These are phyloP conservation scores for Spondyliosoma cantharus DNA, from an alignment of 2,797 vertebrate species.

Conservation along the genomic window DNA sequence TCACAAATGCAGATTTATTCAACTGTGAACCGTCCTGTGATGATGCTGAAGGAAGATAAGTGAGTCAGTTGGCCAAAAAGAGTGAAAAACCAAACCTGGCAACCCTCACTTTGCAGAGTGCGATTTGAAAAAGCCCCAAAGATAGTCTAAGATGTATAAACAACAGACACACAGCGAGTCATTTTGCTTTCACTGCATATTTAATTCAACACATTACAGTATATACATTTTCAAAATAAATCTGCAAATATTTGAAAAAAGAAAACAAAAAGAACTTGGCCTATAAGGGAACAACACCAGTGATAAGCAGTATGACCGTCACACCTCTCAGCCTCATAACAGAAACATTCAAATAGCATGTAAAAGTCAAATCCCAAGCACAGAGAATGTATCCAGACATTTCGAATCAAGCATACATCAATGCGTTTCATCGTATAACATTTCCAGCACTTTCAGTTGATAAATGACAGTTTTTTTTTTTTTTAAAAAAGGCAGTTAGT, in stretches of 20 bases:
- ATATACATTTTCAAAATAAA: slow-evolving; percentile 71
- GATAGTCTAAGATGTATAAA: neutral
- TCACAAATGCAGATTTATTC: neutral
- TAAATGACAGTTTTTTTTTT: slow-evolving; percentile 2
- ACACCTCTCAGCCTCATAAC: slow-evolving; percentile 51
- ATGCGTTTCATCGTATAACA: slow-evolving; percentile 46
- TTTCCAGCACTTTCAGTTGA: slow-evolving; percentile 39
- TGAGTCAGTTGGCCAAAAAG: neutral
- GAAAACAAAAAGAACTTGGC: slow-evolving; percentile 1
- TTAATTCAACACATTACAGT: slow-evolving; percentile 79
- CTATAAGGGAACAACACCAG: slow-evolving; percentile 44
- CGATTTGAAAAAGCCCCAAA: neutral
- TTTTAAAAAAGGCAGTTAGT: slow-evolving; percentile 45
- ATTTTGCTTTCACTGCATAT: slow-evolving; percentile 63
- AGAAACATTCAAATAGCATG: slow-evolving; percentile 59
- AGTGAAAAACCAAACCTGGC: neutral
- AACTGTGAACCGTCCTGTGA: neutral
- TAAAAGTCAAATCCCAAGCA: slow-evolving; percentile 52
- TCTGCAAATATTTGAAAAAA: slow-evolving; percentile 45
- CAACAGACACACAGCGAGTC: slow-evolving; percentile 2
- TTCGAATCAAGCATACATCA: slow-evolving; percentile 47
- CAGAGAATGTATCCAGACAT: slow-evolving; percentile 40
- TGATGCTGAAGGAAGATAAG: neutral
- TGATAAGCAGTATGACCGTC: slow-evolving; percentile 49
- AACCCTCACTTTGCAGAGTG: neutral